Conservation (phyloP, 2,113 vertebrate genomes). For the Struthidea cinerea region DNA sequence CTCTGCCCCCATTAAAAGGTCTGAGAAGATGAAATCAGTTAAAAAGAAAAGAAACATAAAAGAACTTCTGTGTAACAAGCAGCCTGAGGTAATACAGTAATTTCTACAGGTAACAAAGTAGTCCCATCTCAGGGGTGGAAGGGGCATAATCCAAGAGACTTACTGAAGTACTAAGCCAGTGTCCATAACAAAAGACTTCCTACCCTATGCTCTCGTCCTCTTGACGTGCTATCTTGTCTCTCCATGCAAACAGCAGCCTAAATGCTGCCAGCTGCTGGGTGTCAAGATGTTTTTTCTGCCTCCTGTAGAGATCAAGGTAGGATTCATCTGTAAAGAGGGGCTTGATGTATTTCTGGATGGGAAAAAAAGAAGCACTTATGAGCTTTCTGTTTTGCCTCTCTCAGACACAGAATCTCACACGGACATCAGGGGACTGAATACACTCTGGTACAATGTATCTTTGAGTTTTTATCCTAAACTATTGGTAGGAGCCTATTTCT, state of each 20-base stretch:
- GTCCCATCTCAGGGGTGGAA: neutral
- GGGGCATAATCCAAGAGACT: neutral
- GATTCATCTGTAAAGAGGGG: constrained; percentile 92
- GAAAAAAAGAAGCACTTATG: neutral
- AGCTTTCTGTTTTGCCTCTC: neutral
- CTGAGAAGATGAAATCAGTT: neutral
- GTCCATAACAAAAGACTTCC: neutral
- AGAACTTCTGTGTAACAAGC: neutral
- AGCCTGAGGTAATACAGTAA: neutral
- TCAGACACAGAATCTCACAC: neutral
- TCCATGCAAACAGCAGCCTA: constrained; percentile 88
- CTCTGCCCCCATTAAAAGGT: neutral
- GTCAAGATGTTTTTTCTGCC: constrained; percentile 90
- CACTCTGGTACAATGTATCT: neutral
- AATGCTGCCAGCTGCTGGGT: constrained; percentile 91
- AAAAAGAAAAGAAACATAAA: neutral
- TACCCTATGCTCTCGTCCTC: constrained; percentile 97
- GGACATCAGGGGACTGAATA: neutral
- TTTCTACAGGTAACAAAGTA: neutral
- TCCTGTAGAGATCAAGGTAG: constrained; percentile 89
- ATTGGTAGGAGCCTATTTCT: neutral
- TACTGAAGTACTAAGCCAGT: neutral
- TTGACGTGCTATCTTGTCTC: constrained; percentile 86
- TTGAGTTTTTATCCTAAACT: neutral
- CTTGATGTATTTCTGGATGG: constrained; percentile 87